These are phyloP conservation scores for Apotomis capreana DNA, from an alignment of 2,888 invertebrate genomes.

Conservation along the genomic window DNA sequence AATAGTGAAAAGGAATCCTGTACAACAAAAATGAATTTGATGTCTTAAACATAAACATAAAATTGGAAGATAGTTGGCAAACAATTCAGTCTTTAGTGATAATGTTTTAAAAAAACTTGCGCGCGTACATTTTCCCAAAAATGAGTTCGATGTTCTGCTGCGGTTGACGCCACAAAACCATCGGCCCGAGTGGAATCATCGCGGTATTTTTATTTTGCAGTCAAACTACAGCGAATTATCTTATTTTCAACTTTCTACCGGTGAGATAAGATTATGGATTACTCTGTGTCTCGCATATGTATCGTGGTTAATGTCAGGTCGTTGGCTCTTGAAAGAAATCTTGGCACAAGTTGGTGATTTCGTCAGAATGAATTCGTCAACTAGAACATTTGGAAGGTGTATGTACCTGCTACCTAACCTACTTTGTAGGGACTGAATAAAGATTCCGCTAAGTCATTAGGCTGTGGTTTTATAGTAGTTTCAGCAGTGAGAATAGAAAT, in stretches of 20 bases:
- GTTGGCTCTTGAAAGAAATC: conserved; percentile 77
- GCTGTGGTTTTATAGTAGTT: not conserved
- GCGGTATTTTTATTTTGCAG: conserved; percentile 6
- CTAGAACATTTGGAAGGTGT: conserved; percentile 57
- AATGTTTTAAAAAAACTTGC: not conserved
- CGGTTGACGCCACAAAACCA: conserved; percentile 62
- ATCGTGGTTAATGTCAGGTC: conserved; percentile 64
- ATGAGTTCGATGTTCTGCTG: conserved; percentile 52
- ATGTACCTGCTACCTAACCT: conserved; percentile 34
- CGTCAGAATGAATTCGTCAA: conserved; percentile 76
- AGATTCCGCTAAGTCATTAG: conserved; percentile 22
- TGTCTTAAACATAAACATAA: not conserved
- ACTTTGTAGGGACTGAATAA: conserved; percentile 22
- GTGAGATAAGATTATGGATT: conserved; percentile 41
- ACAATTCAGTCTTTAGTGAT: conserved; percentile 1
- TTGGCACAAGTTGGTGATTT: conserved; percentile 74
- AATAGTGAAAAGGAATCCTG: not conserved
- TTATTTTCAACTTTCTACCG: conserved; percentile 50
- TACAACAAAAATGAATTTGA: not conserved
- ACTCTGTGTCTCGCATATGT: conserved; percentile 41
- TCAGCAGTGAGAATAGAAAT: not conserved
- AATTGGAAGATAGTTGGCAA: not conserved
- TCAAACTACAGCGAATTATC: conserved; percentile 22
- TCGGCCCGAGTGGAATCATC: conserved; percentile 48
- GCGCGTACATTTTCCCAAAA: conserved; percentile 48